Evolutionary conservation across 2,888 invertebrate genomes (phyloP), one percentile per base, ranked within the genome.

Genomic region (Disparrhopalites patrizii): DNA sequence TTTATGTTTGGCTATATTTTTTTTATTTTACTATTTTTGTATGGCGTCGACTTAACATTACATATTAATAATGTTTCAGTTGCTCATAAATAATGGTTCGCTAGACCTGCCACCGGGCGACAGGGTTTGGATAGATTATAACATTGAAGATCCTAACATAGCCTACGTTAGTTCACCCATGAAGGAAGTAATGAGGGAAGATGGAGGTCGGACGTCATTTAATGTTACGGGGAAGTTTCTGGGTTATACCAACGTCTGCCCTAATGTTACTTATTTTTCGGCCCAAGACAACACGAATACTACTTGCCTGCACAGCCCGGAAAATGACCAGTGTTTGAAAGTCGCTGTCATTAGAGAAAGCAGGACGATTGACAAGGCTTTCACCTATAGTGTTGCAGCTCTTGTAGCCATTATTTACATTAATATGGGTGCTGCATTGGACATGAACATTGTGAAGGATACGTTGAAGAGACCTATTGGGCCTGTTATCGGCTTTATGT

Each of bases 361-460:
- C 61, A 82, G 88, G 25, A 74, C 85, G 33, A 85, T 92, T 43
- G 91, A 92, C 79, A 83, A 81, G 13, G 79, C 90, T 4, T 93
- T 93, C 77, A 86, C 87, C 0, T 83, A 82, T 47, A 88, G 89
- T 66, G 89, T 93, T 4, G 87, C 87, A 1, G 80, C 85, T 52
- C 83, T 93, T 55, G 87, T 90, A 43, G 87, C 89, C 0, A 81
- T 93, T 56, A 85, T 93, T 75, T 93, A 91, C 77, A 87, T 94
- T 63, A 93, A 93, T 81, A 93, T 93, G 80, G 93, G 94, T 0
- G 92, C 93, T 77, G 91, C 93, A 0, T 82, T 93, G 78, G 88
- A 93, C 77, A 85, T 90, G 85, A 80, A 82, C 0, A 84, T 86
- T 0, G 83, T 92, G 18, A 83, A 83, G 71, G 80, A 82, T 1